Evolutionary conservation across 2,113 vertebrate species (phyloP), one percentile per base, ranked within the genome.

Genomic region (Hymenochirus boettgeri): DNA sequence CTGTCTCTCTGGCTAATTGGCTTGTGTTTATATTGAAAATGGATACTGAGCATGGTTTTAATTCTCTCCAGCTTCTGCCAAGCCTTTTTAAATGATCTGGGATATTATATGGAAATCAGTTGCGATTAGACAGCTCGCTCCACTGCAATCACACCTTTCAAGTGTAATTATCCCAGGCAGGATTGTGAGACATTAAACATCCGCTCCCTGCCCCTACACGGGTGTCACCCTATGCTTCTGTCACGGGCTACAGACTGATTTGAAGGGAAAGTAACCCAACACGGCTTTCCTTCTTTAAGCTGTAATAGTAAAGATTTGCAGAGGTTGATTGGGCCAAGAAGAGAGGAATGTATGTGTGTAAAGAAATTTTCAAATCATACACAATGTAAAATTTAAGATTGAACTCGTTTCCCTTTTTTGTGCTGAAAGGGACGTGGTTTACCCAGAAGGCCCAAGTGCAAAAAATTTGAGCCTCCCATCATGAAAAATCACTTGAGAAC

Each of bases 31-130:
- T n/a, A n/a, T n/a, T 75, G 86, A 76, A 82, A 85, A 79, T 75
- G 80, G 76, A 82, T 83, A 79, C 79, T 27, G 31, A 71, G 72
- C 72, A 82, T 81, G 82, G 81, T n/a, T n/a, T n/a, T n/a, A n/a
- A n/a, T n/a, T n/a, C n/a, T n/a, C n/a, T n/a, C n/a, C n/a, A n/a
- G n/a, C n/a, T n/a, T n/a, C n/a, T n/a, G n/a, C n/a, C n/a, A n/a
- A n/a, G n/a, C n/a, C n/a, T n/a, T n/a, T n/a, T n/a, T n/a, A n/a
- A n/a, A n/a, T n/a, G n/a, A n/a, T n/a, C n/a, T n/a, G n/a, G n/a
- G n/a, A n/a, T n/a, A n/a, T n/a, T n/a, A n/a, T n/a, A n/a, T n/a
- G n/a, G n/a, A n/a, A n/a, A n/a, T n/a, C n/a, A n/a, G 78, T 58
- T 75, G 73, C 75, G 86, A 84, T 85, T 82, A 84, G 77, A 73